A percentile compares a stretch with the other conserved stretches of the same genome.
Conservation (phyloP, 2,797 vertebrate genomes). For the Falco naumanni region DNA sequence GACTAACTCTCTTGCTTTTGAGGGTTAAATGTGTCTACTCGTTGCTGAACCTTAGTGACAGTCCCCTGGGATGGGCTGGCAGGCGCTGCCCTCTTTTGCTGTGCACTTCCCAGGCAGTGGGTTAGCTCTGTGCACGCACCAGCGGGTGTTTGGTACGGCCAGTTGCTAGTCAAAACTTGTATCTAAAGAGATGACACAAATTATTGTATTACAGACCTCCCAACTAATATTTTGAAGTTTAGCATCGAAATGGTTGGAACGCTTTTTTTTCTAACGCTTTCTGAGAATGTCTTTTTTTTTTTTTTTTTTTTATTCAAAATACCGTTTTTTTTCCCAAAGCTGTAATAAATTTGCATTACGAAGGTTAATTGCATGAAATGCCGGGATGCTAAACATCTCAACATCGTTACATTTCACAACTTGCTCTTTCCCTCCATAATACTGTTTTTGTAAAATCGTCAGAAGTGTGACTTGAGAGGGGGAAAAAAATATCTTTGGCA, state of each 20-base stretch:
- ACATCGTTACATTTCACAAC: background rate
- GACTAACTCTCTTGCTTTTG: background rate
- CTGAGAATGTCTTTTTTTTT: background rate
- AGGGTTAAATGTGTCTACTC: background rate
- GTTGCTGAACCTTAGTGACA: background rate
- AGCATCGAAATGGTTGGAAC: background rate
- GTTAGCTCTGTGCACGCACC: background rate
- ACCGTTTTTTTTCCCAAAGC: background rate
- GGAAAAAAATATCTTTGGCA: constrained; percentile 1
- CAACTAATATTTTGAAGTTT: background rate
- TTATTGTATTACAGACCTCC: background rate
- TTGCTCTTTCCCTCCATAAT: background rate
- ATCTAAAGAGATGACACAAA: background rate
- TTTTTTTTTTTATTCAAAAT: background rate
- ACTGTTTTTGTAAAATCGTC: constrained; percentile 9
- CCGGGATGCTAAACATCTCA: constrained; percentile 10
- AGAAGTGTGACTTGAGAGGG: constrained; percentile 14
- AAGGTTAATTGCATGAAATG: constrained; percentile 6
- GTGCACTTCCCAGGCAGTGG: background rate
- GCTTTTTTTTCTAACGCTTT: background rate
- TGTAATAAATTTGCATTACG: constrained; percentile 35
- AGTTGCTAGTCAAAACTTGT: background rate
- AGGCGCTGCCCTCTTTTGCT: background rate
- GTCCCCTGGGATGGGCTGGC: background rate
- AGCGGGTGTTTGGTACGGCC: background rate